Evolutionary conservation across 2,797 vertebrate species (phyloP).

Genomic region (Phoeniculus purpureus): DNA sequence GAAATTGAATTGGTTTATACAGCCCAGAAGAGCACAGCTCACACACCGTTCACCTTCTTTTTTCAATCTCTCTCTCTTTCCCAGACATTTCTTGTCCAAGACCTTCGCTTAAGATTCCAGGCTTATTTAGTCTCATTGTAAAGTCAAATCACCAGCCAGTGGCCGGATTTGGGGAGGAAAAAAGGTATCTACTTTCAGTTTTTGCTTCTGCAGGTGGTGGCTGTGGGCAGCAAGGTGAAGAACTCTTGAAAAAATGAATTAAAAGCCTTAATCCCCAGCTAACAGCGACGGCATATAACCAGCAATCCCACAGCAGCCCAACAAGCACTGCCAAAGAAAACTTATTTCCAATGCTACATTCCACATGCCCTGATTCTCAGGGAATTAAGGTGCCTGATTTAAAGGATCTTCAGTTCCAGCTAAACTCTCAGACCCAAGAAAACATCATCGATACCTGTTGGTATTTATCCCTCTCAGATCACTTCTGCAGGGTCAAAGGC

Average conservation of each 20-base stretch:
- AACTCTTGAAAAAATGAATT: neutral
- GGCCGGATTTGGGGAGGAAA: neutral
- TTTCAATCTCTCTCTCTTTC: neutral
- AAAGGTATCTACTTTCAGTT: neutral
- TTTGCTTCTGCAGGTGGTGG: neutral
- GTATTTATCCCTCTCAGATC: neutral
- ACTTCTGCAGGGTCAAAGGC: neutral
- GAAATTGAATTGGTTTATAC: neutral
- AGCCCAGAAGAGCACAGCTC: neutral
- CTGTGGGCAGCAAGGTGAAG: neutral
- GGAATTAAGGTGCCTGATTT: neutral
- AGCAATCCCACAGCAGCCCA: neutral
- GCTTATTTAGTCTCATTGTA: neutral
- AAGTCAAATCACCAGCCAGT: neutral
- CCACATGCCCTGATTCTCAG: neutral
- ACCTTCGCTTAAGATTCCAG: neutral
- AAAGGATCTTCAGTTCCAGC: neutral
- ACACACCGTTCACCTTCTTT: neutral
- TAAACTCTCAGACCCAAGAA: neutral
- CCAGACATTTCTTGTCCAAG: neutral
- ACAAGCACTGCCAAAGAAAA: conserved; percentile 19
- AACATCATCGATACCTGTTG: neutral
- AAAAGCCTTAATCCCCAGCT: neutral
- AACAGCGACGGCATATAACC: neutral
- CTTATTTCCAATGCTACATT: neutral